A percentile compares a stretch with the other conserved stretches of the same genome.
These are phyloP conservation scores for Camelus dromedarius DNA, from an alignment of 2,113 vertebrate species.

Conservation along the genomic window DNA sequence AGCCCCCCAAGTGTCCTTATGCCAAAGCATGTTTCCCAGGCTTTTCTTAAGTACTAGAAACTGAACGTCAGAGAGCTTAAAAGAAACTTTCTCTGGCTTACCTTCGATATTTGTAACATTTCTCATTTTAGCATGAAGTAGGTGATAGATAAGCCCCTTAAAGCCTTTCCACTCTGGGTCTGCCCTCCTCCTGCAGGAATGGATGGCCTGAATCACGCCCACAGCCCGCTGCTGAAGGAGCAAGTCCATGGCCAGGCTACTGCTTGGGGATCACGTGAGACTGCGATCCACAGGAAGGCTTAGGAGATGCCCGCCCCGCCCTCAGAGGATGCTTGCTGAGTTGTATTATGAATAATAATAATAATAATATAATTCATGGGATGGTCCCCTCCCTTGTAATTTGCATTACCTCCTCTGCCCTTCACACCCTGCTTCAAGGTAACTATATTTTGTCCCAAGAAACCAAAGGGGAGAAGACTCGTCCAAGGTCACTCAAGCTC, in stretches of 20 bases:
- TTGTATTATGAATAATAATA: background rate
- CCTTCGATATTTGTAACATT: background rate
- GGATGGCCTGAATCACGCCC: too few relatives aligned
- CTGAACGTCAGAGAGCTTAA: background rate
- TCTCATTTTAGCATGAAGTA: background rate
- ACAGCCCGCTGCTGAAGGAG: background rate
- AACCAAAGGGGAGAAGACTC: background rate
- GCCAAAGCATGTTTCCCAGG: background rate
- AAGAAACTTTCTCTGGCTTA: background rate
- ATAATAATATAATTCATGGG: background rate
- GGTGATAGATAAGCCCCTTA: background rate
- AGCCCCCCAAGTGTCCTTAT: fast-evolving
- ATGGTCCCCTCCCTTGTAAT: background rate
- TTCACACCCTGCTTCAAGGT: too few relatives aligned
- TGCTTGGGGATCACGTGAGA: fast-evolving
- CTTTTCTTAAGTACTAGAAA: background rate
- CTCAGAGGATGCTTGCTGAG: fast-evolving
- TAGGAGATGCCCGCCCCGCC: background rate
- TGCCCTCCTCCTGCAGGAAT: background rate
- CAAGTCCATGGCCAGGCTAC: background rate
- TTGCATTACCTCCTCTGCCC: background rate
- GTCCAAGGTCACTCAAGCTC: background rate
- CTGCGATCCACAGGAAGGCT: background rate
- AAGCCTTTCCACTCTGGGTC: background rate
- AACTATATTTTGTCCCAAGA: background rate